Percentiles rank a stretch among this genome's conserved stretches.
Evolutionary conservation across 92 coral and sea anemone genomes (phyloP).

Genomic region (Nematostella vectensis): DNA sequence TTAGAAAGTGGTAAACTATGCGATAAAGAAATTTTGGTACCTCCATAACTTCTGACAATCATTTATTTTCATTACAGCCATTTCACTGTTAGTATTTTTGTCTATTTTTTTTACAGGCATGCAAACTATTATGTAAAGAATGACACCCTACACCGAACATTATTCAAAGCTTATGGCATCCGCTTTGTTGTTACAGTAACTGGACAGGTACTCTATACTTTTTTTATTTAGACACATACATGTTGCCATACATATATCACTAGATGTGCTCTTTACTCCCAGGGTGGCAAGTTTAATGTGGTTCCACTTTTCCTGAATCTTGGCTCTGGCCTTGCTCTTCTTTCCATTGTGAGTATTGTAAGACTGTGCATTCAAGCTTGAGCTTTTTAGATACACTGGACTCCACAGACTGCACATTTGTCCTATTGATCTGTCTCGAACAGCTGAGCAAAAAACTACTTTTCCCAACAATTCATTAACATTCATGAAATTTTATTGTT

Average conservation of each 20-base stretch:
- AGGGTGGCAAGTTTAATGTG: constrained; percentile 88
- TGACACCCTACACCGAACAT: constrained; percentile 44
- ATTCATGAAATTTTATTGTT: no score
- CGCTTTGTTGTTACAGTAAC: constrained; percentile 69
- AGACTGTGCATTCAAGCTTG: no score
- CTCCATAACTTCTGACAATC: no score
- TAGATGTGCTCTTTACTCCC: constrained; percentile 13
- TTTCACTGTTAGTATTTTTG: not conserved
- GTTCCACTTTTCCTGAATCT: constrained; percentile 83
- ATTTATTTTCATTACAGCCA: not conserved
- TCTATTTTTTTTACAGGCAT: constrained; percentile 20
- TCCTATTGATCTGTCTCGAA: no score
- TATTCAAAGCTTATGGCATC: constrained; percentile 85
- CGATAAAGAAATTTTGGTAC: no score
- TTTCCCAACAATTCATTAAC: no score
- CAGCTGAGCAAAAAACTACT: no score
- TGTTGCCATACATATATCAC: no score
- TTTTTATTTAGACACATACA: not conserved
- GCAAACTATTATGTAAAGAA: constrained; percentile 46
- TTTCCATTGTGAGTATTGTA: constrained; percentile 78
- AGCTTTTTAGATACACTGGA: no score
- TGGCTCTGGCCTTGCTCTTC: constrained; percentile 95
- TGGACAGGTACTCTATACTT: constrained; percentile 65
- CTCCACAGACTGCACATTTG: no score
- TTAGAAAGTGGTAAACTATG: no score